Base-by-base conservation (phyloP, 2,113 vertebrate species). In the Bombycilla garrulus region DNA sequence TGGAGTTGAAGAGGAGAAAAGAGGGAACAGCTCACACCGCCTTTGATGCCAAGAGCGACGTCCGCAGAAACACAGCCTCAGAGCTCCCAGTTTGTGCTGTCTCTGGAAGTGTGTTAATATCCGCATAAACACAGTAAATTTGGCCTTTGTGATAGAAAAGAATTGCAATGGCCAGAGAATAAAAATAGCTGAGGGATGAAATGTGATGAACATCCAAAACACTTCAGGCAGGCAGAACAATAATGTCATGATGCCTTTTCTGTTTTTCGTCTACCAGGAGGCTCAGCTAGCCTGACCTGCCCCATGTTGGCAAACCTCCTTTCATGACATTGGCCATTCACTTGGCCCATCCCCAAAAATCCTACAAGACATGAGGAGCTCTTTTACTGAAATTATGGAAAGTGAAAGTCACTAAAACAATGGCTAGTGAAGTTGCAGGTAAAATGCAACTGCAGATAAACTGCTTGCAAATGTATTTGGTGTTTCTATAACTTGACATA, bases 1-100 rank as follows among this genome's bases (percentile, higher is more conserved):
- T 96, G 93, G 93, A 94, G 50, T 24, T 86, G 88, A 94, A 95
- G 82, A 89, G 91, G 80, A 91, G 66, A 94, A 92, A 89, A 93
- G 64, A 1, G 1, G 76, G 88, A 97, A 90, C 2, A 5, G 93
- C 85, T 93, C 88, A 83, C 0, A 3, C 74, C 90, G 90, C 79
- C 82, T 95, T 92, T 83, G 88, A 83, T 94, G 90, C 90, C 90
- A 96, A 88, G 76, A 93, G 82, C 11, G 4, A 88, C 3, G 58
- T 90, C 86, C 40, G 3, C 88, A 90, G 90, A 88, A 92, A 86
- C 5, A 11, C 61, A 80, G 85, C 62, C 90, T 80, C 54, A 66
- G 93, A 95, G 54, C 74, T 95, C 62, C 74, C 82, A 83, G 70
- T 79, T 93, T 85, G 33, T 71, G 82, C 88, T 94, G 62, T 61